These are phyloP conservation scores for Aviceda subcristata DNA, from an alignment of 2,113 vertebrate genomes.

Conservation along the genomic window DNA sequence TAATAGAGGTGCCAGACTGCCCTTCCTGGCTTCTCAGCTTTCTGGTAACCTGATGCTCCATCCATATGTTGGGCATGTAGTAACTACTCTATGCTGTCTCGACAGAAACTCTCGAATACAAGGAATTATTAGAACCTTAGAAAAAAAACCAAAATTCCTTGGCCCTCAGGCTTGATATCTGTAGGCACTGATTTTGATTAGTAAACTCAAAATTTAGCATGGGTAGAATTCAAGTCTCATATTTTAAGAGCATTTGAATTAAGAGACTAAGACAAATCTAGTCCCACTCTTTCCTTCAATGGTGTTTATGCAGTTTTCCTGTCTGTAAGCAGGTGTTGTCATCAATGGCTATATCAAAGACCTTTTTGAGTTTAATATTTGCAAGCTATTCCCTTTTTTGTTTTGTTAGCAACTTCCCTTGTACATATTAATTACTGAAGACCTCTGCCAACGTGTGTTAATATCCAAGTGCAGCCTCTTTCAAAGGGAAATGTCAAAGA, in stretches of 20 bases:
- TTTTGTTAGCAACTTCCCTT: slow-evolving; percentile 25
- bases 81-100: neutral
- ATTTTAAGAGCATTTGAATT: neutral
- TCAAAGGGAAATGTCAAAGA: slow-evolving; percentile 36
- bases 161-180: neutral
- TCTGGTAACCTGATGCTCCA: neutral
- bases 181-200: neutral
- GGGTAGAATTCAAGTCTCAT: neutral
- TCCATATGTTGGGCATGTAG: neutral
- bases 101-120: neutral
- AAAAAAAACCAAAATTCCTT: neutral
- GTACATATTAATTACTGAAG: slow-evolving; percentile 37
- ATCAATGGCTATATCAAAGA: slow-evolving; percentile 7
- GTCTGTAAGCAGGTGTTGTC: neutral
- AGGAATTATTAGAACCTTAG: neutral
- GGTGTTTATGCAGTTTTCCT: neutral
- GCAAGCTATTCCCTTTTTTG: slow-evolving; percentile 28
- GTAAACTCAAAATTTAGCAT: neutral
- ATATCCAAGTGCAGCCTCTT: neutral
- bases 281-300: neutral
- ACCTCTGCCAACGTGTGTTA: neutral
- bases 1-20: neutral
- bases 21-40: neutral
- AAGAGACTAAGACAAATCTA: neutral
- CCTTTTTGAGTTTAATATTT: slow-evolving; percentile 5